A percentile compares a stretch with the other conserved stretches of the same genome.
These are phyloP conservation scores for Zenarchopterus dispar DNA, from an alignment of 2,797 vertebrate species.

Conservation along the genomic window DNA sequence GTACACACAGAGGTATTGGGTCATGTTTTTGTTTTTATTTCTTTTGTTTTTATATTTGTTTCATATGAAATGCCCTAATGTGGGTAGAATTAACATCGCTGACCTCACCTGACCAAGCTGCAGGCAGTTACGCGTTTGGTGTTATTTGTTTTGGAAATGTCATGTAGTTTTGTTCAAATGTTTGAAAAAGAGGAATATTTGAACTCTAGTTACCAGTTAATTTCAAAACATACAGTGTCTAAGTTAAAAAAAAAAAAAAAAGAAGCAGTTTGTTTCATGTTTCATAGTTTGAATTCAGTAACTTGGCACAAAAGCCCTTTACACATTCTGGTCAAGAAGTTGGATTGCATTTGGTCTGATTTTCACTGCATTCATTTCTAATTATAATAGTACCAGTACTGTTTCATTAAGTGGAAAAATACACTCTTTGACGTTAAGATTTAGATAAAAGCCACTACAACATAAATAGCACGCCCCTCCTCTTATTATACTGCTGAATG, in stretches of 20 bases:
- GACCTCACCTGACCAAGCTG: conserved; percentile 9
- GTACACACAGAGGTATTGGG: conserved; percentile 26
- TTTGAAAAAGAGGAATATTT: background rate
- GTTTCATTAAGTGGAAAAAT: background rate
- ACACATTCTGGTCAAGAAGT: too few relatives aligned
- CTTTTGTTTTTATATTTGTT: background rate
- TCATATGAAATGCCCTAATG: conserved; percentile 48
- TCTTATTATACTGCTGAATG: too few relatives aligned
- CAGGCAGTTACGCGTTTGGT: conserved; percentile 14
- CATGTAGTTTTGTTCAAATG: background rate
- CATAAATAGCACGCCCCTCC: background rate
- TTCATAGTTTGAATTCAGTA: background rate
- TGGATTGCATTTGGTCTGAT: background rate
- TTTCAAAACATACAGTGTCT: background rate
- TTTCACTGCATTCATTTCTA: background rate
- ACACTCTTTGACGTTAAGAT: background rate
- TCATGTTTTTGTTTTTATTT: conserved; percentile 17
- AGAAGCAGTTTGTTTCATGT: background rate
- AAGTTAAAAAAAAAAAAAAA: background rate
- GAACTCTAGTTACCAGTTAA: background rate
- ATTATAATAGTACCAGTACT: background rate
- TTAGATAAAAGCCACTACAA: conserved; percentile 14
- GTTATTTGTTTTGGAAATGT: background rate
- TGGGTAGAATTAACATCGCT: conserved; percentile 1
- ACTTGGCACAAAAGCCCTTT: background rate